These are phyloP conservation scores for Halyomorpha halys DNA, from an alignment of 1,140 invertebrate genomes.

Conservation along the genomic window DNA sequence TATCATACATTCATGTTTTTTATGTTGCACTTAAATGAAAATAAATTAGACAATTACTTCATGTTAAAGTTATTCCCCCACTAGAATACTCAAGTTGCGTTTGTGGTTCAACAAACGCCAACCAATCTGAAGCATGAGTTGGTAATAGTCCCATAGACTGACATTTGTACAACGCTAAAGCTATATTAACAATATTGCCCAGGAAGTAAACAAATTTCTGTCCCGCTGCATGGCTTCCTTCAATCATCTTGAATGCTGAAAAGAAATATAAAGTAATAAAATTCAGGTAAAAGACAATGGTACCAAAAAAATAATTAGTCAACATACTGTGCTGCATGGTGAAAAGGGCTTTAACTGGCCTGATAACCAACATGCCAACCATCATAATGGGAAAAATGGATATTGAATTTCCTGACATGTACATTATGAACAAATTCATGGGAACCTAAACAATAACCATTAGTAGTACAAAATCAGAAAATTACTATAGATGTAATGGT, in stretches of 20 bases:
- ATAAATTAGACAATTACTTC: constrained; percentile 30
- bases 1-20: no score
- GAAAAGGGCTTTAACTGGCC: constrained; percentile 91
- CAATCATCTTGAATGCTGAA: constrained; percentile 85
- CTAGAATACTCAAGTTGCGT: constrained; percentile 77
- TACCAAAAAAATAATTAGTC: neutral
- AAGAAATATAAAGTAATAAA: constrained; percentile 22
- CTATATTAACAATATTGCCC: constrained; percentile 88
- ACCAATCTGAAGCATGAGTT: constrained; percentile 96
- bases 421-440: constrained; percentile 99
- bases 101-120: constrained; percentile 92
- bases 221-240: constrained; percentile 77
- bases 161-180: constrained; percentile 93
- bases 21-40: neutral
- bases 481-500: no score
- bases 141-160: constrained; percentile 96
- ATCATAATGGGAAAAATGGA: constrained; percentile 99
- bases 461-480: no score
- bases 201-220: constrained; percentile 94
- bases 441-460: constrained; percentile 52
- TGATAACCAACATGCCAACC: constrained; percentile 96
- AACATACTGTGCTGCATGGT: constrained; percentile 61
- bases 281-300: neutral
- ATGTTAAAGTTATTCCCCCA: constrained; percentile 63
- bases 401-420: constrained; percentile 98